Percentiles rank a stretch among this genome's conserved stretches.
These are phyloP conservation scores for Falco punctatus DNA, from an alignment of 2,113 vertebrate species.

Conservation along the genomic window DNA sequence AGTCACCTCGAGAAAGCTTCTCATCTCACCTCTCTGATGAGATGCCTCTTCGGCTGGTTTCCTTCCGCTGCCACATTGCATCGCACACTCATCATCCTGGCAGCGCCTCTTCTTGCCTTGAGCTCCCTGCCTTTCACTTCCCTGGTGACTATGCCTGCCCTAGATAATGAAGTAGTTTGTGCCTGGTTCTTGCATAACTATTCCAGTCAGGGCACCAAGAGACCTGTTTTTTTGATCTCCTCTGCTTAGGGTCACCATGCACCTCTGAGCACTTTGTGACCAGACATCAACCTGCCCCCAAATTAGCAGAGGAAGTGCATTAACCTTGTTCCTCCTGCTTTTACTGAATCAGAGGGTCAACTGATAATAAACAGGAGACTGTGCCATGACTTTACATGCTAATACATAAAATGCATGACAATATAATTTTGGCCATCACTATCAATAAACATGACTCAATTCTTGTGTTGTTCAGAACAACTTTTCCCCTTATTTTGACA, in stretches of 20 bases:
- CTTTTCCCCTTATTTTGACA: neutral
- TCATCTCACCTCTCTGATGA: neutral
- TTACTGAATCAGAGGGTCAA: neutral
- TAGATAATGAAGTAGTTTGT: neutral
- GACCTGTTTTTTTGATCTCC: neutral
- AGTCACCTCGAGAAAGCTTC: neutral
- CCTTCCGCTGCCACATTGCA: neutral
- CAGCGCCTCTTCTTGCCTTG: neutral
- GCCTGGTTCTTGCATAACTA: neutral
- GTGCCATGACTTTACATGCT: neutral
- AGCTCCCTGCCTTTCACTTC: neutral
- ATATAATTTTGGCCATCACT: neutral
- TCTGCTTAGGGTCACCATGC: neutral
- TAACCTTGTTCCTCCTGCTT: neutral
- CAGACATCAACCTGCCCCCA: neutral
- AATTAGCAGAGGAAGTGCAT: neutral
- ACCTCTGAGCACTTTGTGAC: neutral
- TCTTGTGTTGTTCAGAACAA: neutral
- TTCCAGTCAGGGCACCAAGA: neutral
- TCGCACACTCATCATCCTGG: rapidly evolving
- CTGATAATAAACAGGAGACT: neutral
- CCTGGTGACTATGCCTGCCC: neutral
- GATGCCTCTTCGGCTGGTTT: neutral
- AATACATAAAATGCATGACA: neutral
- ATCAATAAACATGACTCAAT: neutral